phyloP scores from a whole-genome alignment of 2,888 invertebrate species.

The Lasioglossum oenotherae region DNA sequence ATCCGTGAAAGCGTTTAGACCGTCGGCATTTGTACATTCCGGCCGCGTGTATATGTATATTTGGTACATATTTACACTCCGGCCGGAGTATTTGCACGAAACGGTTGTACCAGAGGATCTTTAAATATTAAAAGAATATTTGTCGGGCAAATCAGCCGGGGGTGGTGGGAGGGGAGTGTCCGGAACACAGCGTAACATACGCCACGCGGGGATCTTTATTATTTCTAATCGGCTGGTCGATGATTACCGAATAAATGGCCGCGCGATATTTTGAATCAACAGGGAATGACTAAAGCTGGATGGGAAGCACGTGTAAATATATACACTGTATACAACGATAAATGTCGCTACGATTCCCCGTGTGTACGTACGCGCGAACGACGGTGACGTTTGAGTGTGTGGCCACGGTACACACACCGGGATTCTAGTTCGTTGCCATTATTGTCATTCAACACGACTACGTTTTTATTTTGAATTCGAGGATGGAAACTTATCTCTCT shows the following conservation, averaged over 20 bases:
- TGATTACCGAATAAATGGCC: constrained; percentile 60
- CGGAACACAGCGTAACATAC: not conserved
- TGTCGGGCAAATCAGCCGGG: constrained; percentile 54
- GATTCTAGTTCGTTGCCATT: constrained; percentile 12
- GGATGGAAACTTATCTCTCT: not conserved
- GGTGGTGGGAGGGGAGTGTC: not conserved
- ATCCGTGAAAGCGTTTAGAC: constrained; percentile 41
- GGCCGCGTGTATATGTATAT: constrained; percentile 57
- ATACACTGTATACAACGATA: constrained; percentile 62
- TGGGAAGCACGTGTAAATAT: constrained; percentile 55
- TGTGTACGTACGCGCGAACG: constrained; percentile 35
- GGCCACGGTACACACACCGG: constrained; percentile 36
- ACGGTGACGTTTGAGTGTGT: constrained; percentile 22
- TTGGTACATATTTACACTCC: constrained; percentile 69
- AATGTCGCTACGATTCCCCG: constrained; percentile 44
- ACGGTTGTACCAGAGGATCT: constrained; percentile 65
- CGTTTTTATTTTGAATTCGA: not conserved
- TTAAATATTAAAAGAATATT: constrained; percentile 73
- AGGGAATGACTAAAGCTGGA: constrained; percentile 49
- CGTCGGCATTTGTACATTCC: constrained; percentile 56
- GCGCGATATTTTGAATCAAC: constrained; percentile 65
- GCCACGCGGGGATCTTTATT: constrained; percentile 54
- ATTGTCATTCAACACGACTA: not conserved
- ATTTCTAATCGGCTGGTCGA: constrained; percentile 61
- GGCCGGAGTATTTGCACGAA: constrained; percentile 55